These are phyloP conservation scores for Dicaeum eximium DNA, from an alignment of 2,113 vertebrate genomes.

Conservation along the genomic window DNA sequence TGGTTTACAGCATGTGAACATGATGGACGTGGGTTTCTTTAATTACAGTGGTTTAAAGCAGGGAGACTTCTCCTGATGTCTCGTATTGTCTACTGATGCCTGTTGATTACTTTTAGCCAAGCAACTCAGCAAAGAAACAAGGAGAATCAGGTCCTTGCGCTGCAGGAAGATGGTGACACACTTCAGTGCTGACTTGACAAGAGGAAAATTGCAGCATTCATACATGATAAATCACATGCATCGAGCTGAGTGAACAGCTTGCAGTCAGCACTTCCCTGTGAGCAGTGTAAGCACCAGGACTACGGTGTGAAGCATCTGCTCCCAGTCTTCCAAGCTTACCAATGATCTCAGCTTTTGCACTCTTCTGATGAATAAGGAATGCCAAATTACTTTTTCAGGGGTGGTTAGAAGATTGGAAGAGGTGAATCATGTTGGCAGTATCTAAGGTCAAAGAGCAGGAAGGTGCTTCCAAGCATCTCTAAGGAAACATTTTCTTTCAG, in stretches of 20 bases:
- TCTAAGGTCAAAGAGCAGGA: neutral
- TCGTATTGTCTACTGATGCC: neutral
- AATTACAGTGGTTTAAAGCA: neutral
- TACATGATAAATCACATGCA: neutral
- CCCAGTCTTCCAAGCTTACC: neutral
- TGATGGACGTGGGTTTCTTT: neutral
- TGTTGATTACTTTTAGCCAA: neutral
- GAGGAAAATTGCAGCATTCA: neutral
- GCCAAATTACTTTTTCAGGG: neutral
- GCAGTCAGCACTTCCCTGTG: neutral
- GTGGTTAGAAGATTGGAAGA: neutral
- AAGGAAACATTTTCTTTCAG: neutral
- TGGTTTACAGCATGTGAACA: neutral
- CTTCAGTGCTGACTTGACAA: neutral
- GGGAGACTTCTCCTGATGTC: neutral
- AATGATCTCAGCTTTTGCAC: neutral
- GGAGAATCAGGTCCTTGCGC: neutral
- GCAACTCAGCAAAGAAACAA: neutral
- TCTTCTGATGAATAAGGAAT: conserved; percentile 1
- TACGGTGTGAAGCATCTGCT: neutral
- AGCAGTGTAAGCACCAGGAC: neutral
- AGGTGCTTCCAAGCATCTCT: neutral
- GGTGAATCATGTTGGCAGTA: neutral
- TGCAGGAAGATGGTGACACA: neutral
- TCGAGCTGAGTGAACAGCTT: neutral